phyloP scores from a whole-genome alignment of 2,888 invertebrate genomes.

The Nesidiocoris tenuis region DNA sequence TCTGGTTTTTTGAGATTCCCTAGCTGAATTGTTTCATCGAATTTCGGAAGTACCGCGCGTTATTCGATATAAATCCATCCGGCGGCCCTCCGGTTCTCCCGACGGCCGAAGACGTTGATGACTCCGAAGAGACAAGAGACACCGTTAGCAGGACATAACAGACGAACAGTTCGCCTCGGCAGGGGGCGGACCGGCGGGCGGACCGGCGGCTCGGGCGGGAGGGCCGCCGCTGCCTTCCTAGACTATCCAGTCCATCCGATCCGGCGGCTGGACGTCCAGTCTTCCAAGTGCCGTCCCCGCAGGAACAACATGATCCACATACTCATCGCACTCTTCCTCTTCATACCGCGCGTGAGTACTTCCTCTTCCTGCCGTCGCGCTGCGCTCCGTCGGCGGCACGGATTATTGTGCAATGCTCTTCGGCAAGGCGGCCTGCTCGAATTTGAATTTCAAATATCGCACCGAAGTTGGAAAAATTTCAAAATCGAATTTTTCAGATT shows the following conservation, averaged over 20 bases:
- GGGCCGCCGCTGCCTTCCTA: neutral
- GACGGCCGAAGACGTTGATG: too few relatives aligned
- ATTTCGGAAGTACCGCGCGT: too few relatives aligned
- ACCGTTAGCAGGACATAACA: neutral
- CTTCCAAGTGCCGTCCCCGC: conserved; percentile 26
- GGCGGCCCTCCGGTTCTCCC: too few relatives aligned
- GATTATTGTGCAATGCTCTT: too few relatives aligned
- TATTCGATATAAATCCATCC: too few relatives aligned
- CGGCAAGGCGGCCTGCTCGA: too few relatives aligned
- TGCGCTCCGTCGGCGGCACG: too few relatives aligned
- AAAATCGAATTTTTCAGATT: too few relatives aligned
- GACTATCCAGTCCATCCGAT: conserved; percentile 7
- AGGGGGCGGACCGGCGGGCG: neutral
- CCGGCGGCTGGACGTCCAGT: conserved; percentile 24
- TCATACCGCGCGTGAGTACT: conserved; percentile 37
- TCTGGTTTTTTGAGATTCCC: too few relatives aligned
- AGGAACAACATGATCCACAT: conserved; percentile 34
- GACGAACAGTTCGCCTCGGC: neutral
- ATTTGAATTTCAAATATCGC: too few relatives aligned
- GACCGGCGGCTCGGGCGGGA: neutral
- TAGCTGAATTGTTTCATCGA: too few relatives aligned
- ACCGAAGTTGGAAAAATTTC: too few relatives aligned
- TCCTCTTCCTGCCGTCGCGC: neutral
- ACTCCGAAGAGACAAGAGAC: neutral
- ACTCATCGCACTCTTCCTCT: conserved; percentile 35